Evolutionary conservation across 2,797 vertebrate species (phyloP).

Genomic region (Spinibarbus caldwelli): DNA sequence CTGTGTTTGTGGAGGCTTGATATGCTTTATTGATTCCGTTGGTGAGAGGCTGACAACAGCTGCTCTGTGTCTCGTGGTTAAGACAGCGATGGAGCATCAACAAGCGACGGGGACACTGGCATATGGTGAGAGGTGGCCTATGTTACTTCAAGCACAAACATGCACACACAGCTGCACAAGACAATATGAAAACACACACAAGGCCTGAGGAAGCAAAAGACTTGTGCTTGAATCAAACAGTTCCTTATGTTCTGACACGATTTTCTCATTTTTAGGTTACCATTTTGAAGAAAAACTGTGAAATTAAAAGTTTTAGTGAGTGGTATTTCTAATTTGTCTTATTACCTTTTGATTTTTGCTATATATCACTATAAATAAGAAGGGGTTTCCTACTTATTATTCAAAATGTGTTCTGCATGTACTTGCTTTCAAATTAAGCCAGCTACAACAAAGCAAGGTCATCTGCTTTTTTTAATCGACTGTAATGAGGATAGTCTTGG

Average conservation of each 20-base stretch:
- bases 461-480: not conserved
- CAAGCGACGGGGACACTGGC: not conserved
- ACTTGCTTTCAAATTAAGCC: conserved; percentile 1
- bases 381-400: not conserved
- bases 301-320: not conserved
- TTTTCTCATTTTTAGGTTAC: not conserved
- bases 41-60: conserved; percentile 1
- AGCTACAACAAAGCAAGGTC: not conserved
- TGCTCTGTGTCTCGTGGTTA: conserved; percentile 4
- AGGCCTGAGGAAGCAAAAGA: not conserved
- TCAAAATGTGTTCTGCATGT: not conserved
- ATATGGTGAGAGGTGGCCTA: conserved; percentile 6
- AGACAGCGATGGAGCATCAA: not conserved
- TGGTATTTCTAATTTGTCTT: not conserved
- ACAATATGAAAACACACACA: not conserved
- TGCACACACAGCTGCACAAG: not conserved
- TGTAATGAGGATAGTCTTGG: not conserved
- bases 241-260: not conserved
- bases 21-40: conserved; percentile 42
- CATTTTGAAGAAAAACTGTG: not conserved
- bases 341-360: not conserved
- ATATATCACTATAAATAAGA: not conserved
- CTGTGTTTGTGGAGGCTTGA: conserved; percentile 13
- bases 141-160: not conserved
- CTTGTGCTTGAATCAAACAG: not conserved